Evolutionary conservation across 2,888 invertebrate species (phyloP), one percentile per base, ranked within the genome.

Genomic region (Pollenia angustigena): DNA sequence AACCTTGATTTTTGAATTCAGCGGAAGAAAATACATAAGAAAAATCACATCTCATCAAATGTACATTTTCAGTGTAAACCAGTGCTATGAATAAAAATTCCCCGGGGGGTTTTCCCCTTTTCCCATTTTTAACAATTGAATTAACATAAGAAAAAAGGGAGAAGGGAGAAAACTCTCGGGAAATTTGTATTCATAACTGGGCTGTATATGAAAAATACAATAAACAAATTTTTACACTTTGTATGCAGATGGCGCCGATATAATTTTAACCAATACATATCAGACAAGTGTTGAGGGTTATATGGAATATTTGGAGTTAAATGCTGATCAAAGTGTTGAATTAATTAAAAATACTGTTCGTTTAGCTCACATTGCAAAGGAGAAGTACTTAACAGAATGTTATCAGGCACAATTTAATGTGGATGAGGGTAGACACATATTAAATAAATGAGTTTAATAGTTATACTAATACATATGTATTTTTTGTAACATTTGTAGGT

Each of bases 211-310:
- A 23, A 32, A 54, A 71, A 66, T 11, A 14, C 44, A n/a, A 10
- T 9, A n/a, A 42, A 16, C n/a, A 14, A 11, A 12, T 8, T 1
- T 60, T 68, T 23, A 23, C n/a, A 48, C 32, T 32, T 32, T 32
- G 32, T 14, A 50, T 32, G 1, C 94, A 95, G 97, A 97, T 91
- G 98, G 98, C 23, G 96, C 98, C 56, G 96, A 98, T 91, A 94
- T 98, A 85, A 96, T 99, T 90, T 95, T 96, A 91, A 98, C 98
- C 54, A 97, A 97, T 90, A 97, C 97, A 60, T 99, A 98, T 93
- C 98, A 99, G 94, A 97, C 97, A 7, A 96, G 96, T 76, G 94
- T 96, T 81, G 95, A 95, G 75, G 96, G 97, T 8, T 97, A 98
- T 91, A 94, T 95, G 90, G 95, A 96, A 91, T 95, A 97, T 93